phyloP scores from a whole-genome alignment of 2,888 invertebrate species.

The Trisateles emortualis region DNA sequence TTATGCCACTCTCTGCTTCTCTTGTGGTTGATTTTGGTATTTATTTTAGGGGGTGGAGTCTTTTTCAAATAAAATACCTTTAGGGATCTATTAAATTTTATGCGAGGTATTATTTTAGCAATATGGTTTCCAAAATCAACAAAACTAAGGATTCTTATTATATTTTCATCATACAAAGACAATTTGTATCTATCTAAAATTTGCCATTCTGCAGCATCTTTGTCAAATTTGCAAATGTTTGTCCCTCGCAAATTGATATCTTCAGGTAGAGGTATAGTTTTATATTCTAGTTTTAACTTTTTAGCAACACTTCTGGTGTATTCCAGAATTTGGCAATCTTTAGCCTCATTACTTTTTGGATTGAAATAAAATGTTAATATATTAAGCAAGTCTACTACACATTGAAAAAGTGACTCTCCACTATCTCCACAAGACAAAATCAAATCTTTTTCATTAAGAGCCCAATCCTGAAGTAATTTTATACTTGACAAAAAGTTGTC shows the following conservation, averaged over 20 bases:
- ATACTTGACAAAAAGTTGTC: constrained; percentile 89
- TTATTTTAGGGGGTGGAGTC: constrained; percentile 63
- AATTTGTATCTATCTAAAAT: constrained; percentile 84
- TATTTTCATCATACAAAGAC: constrained; percentile 89
- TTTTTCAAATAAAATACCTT: constrained; percentile 81
- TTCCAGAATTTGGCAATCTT: constrained; percentile 64
- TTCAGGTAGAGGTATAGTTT: constrained; percentile 90
- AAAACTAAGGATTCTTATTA: constrained; percentile 92
- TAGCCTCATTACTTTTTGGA: constrained; percentile 51
- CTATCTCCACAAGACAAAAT: constrained; percentile 92
- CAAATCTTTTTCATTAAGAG: constrained; percentile 92
- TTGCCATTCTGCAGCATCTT: constrained; percentile 91
- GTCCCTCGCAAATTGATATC: constrained; percentile 91
- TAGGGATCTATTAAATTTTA: constrained; percentile 87
- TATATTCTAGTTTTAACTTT: constrained; percentile 87
- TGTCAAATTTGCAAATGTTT: constrained; percentile 89
- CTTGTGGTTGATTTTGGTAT: constrained; percentile 75
- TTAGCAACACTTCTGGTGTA: constrained; percentile 71
- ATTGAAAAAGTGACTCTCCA: constrained; percentile 92
- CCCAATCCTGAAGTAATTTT: constrained; percentile 94
- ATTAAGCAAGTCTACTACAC: constrained; percentile 93
- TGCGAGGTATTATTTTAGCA: constrained; percentile 89
- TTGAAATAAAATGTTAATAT: constrained; percentile 91
- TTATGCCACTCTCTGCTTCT: constrained; percentile 80
- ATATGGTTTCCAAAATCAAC: constrained; percentile 93